Percentiles rank a stretch among this genome's conserved stretches.
Evolutionary conservation across 2,888 invertebrate species (phyloP).

Genomic region (Acrobasis suavella): DNA sequence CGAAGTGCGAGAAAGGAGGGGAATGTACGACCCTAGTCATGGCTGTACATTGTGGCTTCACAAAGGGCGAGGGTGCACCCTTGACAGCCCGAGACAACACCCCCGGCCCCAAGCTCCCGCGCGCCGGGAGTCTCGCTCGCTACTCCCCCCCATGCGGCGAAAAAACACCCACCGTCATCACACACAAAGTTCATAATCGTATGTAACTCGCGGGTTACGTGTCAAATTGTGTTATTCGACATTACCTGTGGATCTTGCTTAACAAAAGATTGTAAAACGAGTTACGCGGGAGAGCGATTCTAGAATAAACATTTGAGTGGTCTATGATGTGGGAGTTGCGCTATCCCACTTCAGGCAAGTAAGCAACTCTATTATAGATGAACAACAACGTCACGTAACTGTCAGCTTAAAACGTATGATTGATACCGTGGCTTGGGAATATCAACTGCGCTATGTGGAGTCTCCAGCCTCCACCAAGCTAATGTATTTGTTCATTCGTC

Average conservation of each 20-base stretch:
- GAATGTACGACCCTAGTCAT: conserved; percentile 51
- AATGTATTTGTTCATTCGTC: conserved; percentile 58
- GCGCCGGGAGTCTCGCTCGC: conserved; percentile 20
- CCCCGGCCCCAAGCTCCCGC: conserved; percentile 39
- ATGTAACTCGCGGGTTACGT: conserved; percentile 38
- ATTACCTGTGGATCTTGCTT: conserved; percentile 58
- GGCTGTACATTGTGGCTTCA: conserved; percentile 53
- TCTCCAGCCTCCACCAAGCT: conserved; percentile 33
- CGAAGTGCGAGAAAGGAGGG: conserved; percentile 56
- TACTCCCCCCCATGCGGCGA: conserved; percentile 36
- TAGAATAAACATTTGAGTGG: conserved; percentile 50
- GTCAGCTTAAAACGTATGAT: conserved; percentile 47
- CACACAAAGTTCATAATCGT: conserved; percentile 49
- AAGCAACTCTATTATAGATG: conserved; percentile 34
- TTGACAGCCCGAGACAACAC: conserved; percentile 50
- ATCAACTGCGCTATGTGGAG: conserved; percentile 31
- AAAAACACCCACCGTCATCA: conserved; percentile 38
- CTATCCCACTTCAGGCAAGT: conserved; percentile 40
- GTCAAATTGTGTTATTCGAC: conserved; percentile 55
- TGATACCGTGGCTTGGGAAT: conserved; percentile 44
- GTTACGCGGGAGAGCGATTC: conserved; percentile 50
- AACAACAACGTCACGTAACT: conserved; percentile 41
- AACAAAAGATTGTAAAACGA: conserved; percentile 61
- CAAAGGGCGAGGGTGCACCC: conserved; percentile 63
- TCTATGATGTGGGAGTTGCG: conserved; percentile 40